Evolutionary conservation across 2,113 vertebrate species (phyloP).

Genomic region (Prietella phreatophila): DNA sequence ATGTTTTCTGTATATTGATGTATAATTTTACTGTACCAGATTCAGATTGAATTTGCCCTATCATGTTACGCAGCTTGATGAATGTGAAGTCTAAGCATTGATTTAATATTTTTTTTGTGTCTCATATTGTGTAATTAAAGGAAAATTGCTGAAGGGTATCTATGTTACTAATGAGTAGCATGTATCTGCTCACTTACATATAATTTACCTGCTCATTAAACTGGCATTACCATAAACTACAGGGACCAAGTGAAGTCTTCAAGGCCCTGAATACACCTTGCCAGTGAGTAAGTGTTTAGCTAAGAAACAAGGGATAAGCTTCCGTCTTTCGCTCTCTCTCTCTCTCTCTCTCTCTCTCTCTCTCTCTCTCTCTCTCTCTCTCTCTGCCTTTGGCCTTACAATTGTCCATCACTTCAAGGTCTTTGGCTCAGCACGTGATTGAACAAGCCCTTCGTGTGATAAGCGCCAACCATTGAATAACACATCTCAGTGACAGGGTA

Average conservation of each 20-base stretch:
- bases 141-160: conserved; percentile 23
- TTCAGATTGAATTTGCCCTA: conserved; percentile 7
- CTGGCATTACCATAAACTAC: conserved; percentile 32
- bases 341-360: conserved; percentile 1
- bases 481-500: conserved; percentile 63
- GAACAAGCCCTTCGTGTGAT: conserved; percentile 57
- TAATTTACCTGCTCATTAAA: conserved; percentile 43
- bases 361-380: not conserved
- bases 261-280: conserved; percentile 29
- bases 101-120: conserved; percentile 20
- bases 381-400: conserved; percentile 48
- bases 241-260: conserved; percentile 16
- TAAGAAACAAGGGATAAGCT: conserved; percentile 1
- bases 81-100: conserved; percentile 3
- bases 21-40: not conserved
- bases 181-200: conserved; percentile 35
- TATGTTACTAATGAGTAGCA: conserved; percentile 35
- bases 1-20: not conserved
- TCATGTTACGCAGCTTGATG: conserved; percentile 11
- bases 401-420: conserved; percentile 58
- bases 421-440: conserved; percentile 54
- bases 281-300: conserved; percentile 21
- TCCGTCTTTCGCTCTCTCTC: not conserved
- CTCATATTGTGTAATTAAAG: conserved; percentile 28
- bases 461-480: conserved; percentile 58